Evolutionary conservation across 2,888 invertebrate genomes (phyloP).

Genomic region (Cynaeus angustus): DNA sequence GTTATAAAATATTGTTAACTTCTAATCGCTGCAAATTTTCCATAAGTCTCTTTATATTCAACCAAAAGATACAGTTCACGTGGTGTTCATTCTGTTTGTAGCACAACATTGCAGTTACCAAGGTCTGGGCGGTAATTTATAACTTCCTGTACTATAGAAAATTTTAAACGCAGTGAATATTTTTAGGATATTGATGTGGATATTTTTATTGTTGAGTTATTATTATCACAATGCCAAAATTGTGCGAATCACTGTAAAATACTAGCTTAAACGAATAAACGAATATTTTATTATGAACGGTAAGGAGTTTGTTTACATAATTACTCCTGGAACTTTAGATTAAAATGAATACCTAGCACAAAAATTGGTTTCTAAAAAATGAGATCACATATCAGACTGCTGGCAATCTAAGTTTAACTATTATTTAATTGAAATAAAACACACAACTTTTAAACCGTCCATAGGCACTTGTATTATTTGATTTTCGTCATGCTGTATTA

Average conservation of each 20-base stretch:
- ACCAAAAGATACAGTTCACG: slow-evolving; percentile 23
- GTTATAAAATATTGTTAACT: slow-evolving; percentile 13
- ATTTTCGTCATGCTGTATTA: no score
- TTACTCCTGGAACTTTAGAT: no score
- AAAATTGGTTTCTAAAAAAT: no score
- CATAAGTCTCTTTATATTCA: slow-evolving; percentile 3
- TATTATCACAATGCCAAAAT: slow-evolving; percentile 23
- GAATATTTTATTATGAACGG: slow-evolving; percentile 32
- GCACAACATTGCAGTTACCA: slow-evolving; percentile 21
- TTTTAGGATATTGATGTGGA: slow-evolving; percentile 13
- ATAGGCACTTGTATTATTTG: no score
- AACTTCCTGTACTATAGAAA: background rate
- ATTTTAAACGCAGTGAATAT: background rate
- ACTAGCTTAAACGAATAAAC: slow-evolving; percentile 29
- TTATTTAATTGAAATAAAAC: no score
- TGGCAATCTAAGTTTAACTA: no score
- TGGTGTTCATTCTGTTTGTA: slow-evolving; percentile 24
- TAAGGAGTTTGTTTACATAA: background rate
- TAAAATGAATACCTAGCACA: no score
- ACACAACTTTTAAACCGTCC: no score
- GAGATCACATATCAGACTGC: no score
- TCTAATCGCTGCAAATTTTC: slow-evolving; percentile 4
- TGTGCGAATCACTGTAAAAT: slow-evolving; percentile 32
- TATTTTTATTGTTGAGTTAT: slow-evolving; percentile 18
- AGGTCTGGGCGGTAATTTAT: background rate